Percentiles rank a stretch among this genome's conserved stretches.
phyloP scores from a whole-genome alignment of 1,140 invertebrate species.

The Neodiprion lecontei region DNA sequence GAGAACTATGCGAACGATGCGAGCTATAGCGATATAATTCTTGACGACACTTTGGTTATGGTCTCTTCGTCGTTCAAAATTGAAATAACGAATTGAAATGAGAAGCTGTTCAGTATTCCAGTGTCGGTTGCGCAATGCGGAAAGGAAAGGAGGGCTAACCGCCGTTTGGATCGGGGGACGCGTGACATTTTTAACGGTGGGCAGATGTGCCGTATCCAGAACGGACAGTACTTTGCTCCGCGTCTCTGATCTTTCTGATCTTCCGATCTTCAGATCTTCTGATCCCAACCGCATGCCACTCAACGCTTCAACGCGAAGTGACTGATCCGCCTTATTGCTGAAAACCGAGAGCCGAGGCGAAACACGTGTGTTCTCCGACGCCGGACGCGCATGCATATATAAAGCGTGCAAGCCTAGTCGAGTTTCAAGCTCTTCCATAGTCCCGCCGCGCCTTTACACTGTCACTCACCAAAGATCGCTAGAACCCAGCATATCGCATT shows the following conservation, averaged over 20 bases:
- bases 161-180: neutral
- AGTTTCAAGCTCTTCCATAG: neutral
- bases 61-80: too few relatives aligned
- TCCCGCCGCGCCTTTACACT: neutral
- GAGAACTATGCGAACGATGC: too few relatives aligned
- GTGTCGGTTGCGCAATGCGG: too few relatives aligned
- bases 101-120: too few relatives aligned
- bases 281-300: conserved; percentile 1
- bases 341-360: neutral
- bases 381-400: neutral
- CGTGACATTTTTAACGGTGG: neutral
- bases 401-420: neutral
- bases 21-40: too few relatives aligned
- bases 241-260: conserved; percentile 1
- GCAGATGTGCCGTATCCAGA: conserved; percentile 4
- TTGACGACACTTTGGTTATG: too few relatives aligned
- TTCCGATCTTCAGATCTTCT: conserved; percentile 2
- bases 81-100: too few relatives aligned
- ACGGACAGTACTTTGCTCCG: neutral
- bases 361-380: neutral
- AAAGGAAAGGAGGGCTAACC: too few relatives aligned
- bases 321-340: conserved; percentile 6
- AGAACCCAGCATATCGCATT: neutral
- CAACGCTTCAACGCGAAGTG: neutral
- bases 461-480: neutral